Conservation (phyloP, 2,113 vertebrate species). For the Bujurquina vittata region DNA sequence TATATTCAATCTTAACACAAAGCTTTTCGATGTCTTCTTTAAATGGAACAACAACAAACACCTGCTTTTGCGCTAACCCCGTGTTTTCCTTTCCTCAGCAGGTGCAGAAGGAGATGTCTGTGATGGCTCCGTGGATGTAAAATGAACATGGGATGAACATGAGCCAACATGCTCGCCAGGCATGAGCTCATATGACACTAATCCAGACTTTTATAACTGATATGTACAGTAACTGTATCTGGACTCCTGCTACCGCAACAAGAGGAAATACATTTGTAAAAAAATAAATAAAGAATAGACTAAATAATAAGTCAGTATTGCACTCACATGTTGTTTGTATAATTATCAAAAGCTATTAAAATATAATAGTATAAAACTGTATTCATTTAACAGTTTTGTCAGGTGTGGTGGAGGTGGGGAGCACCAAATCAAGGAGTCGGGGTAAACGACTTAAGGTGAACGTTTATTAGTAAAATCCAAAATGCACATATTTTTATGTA, state of each 20-base stretch:
- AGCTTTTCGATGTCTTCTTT: background rate
- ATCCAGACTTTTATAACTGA: background rate
- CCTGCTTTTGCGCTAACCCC: background rate
- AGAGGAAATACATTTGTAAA: slow-evolving; percentile 18
- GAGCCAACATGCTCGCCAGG: background rate
- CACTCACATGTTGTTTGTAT: background rate
- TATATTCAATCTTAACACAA: background rate
- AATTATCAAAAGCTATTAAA: background rate
- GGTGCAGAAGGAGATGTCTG: slow-evolving; percentile 84
- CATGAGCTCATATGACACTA: background rate
- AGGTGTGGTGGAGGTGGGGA: background rate
- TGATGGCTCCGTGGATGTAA: slow-evolving; percentile 86
- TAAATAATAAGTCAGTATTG: background rate
- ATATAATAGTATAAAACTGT: background rate
- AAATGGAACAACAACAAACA: background rate
- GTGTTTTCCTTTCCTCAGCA: slow-evolving; percentile 61
- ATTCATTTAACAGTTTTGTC: background rate
- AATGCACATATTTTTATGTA: background rate
- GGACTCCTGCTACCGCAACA: background rate
- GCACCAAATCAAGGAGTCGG: background rate
- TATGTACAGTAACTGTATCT: background rate
- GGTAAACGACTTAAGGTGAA: background rate
- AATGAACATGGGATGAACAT: background rate
- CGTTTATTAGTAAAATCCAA: background rate
- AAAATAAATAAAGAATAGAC: slow-evolving; percentile 15